Base-by-base conservation (phyloP, 2,888 invertebrate species). In the Tridacna crocea region DNA sequence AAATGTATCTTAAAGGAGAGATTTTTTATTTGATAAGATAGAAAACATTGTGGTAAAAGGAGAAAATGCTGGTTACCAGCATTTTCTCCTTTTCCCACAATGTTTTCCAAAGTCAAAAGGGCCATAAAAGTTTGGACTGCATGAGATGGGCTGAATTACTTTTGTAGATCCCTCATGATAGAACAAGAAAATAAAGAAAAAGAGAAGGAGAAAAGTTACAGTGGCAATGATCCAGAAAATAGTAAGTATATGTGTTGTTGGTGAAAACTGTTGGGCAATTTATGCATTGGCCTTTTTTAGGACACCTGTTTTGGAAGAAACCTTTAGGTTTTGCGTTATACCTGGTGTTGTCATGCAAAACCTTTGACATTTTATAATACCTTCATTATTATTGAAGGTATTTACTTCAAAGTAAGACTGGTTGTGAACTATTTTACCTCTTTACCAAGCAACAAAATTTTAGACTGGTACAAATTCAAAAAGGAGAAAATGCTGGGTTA, bases 141-240 rank as follows among this genome's bases (percentile, higher is more conserved):
- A 3, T 55, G 55, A 11, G 10, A 55, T 6, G 55, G 55, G 55
- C 10, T 55, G 10, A 55, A 6, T 55, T 55, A 11, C n/a, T 48
- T 36, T 65, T 92, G n/a, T 91, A 97, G 98, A 91, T 98, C 98
- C 87, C 95, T 99, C 87, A 99, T 99, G 95, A 97, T 99, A 96
- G 99, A 99, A 95, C 97, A 98, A 90, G 98, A 98, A 94, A 98
- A 98, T 70, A 96, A 97, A 85, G 96, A 96, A 89, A 94, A 94
- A 84, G 94, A 94, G 80, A 93, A 92, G 82, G 91, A 92, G 26
- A 91, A 91, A 72, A 61, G 70, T 26, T 83, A 80, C 36, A 81
- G 27, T 75, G 66, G 51, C 10, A 75, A 72, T 46, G 88, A 88
- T 27, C 65, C 77, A 75, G 88, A 88, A 27, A 79, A 19, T 13